These are phyloP conservation scores for Gavialis gangeticus DNA, from an alignment of 2,113 vertebrate species.

Conservation along the genomic window DNA sequence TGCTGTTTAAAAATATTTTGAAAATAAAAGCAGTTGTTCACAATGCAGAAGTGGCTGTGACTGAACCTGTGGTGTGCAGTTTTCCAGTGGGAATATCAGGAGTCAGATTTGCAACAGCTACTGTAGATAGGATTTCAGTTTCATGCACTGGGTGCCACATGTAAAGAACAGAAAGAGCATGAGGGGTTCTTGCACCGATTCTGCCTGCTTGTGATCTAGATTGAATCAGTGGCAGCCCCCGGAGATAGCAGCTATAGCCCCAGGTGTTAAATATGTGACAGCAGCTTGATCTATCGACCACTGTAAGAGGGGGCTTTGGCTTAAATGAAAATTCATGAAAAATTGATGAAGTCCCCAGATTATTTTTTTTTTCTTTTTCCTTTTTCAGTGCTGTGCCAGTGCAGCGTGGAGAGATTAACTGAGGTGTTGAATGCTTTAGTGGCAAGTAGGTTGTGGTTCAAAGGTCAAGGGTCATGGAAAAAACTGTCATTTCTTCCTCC, in stretches of 20 bases:
- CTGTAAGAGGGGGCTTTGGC: slow-evolving; percentile 89
- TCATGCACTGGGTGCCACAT: neutral
- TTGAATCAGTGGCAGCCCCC: slow-evolving; percentile 71
- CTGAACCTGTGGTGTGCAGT: neutral
- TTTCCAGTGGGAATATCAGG: slow-evolving; percentile 33
- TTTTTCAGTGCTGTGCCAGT: slow-evolving; percentile 64
- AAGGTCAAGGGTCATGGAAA: slow-evolving; percentile 76
- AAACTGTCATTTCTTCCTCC: slow-evolving; percentile 37
- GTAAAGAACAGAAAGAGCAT: neutral
- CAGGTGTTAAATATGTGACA: slow-evolving; percentile 94
- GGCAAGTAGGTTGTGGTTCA: slow-evolving; percentile 80
- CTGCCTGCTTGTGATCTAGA: slow-evolving; percentile 75
- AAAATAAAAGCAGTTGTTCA: neutral
- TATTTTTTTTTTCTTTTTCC: slow-evolving; percentile 81
- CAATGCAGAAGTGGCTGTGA: fast-evolving
- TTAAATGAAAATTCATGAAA: slow-evolving; percentile 99
- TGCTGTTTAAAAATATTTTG: slow-evolving; percentile 29
- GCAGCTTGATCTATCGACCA: slow-evolving; percentile 98
- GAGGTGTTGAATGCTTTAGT: slow-evolving; percentile 81
- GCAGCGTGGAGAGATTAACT: slow-evolving; percentile 78
- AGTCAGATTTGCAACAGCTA: neutral
- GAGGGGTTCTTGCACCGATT: neutral
- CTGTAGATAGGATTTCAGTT: slow-evolving; percentile 42
- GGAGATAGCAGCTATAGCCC: slow-evolving; percentile 83
- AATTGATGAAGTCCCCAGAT: slow-evolving; percentile 94